Base-by-base conservation (phyloP, 2,113 vertebrate genomes). In the Nothocercus julius region DNA sequence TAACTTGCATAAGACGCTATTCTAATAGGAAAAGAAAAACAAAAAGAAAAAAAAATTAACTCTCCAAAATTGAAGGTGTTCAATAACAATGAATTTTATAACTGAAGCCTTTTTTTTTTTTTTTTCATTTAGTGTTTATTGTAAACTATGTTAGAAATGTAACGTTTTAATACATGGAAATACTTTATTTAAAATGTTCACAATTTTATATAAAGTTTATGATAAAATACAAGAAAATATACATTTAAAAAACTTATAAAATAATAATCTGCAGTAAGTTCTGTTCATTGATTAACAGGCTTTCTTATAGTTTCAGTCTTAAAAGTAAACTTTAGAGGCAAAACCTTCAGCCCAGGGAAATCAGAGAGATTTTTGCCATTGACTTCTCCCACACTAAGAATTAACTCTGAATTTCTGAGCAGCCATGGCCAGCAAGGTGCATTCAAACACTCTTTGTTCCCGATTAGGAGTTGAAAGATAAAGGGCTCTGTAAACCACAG, bases 131-230 rank as follows among this genome's bases (percentile, higher is more conserved):
- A 30, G 62, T 72, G 40, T 94, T 97, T 95, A 94, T 86, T 97
- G 90, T 72, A 96, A 96, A 96, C 36, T 47, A 59, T 75, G 86
- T 67, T 80, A 89, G 32, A 95, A 96, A 94, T 7, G 0, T 80
- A 92, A 89, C 11, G 45, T 75, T 84, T 92, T 58, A 87, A 79
- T 68, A 69, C 27, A 92, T 73, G 91, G 77, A 92, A 90, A 70
- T 36, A 79, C 27, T 87, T 91, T 95, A 32, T 95, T 85, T 91
- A 61, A 91, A 89, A 86, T 69, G 79, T 68, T 94, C 32, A 77
- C n/a, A 62, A 76, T 83, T 94, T 75, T 62, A 53, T 96, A 96
- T 79, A 92, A 96, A 96, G 14, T 82, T 96, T 75, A 89, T 84
- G 84, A 95, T 85, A 92, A 95, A 94, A 87, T 62, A 85, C 66